Base-by-base conservation (phyloP, 2,888 invertebrate species). In the Flexamia atlantica region DNA sequence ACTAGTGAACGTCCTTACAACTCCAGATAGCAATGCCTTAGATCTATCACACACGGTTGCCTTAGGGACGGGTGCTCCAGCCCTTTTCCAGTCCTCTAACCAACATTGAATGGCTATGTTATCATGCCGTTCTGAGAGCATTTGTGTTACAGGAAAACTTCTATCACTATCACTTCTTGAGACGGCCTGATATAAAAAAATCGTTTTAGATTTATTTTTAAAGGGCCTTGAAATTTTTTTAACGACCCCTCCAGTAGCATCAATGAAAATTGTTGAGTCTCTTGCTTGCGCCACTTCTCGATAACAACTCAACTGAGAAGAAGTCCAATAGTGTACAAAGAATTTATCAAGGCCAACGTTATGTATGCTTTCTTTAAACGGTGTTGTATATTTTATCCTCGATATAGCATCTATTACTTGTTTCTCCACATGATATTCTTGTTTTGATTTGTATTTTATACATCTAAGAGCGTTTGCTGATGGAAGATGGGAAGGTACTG, bases 321-420 rank as follows among this genome's bases (percentile, higher is more conserved):
- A 40, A 0, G 81, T 81, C 81, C 81, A 81, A 40, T 81, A 81
- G 17, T 68, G 36, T 42, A 81, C 81, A 81, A 81, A 68, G 17
- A 68, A 81, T 25, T 42, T 64, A 23, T 81, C 81, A 42, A 81
- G 23, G 10, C 81, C 68, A 25, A 68, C 46, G 36, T 81, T 46
- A 12, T 81, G 68, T 23, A 81, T 64, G 12, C 36, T 23, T 40
- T 81, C 40, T 14, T 68, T 64, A 25, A 68, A 81, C 17, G 68
- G 68, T 1, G 46, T 81, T 0, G 81, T 68, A 42, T 68, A 81
- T 23, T 81, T 81, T 17, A 68, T n/a, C 9, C 17, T 68, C 17
- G n/a, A 42, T 25, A 81, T 68, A 17, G 64, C 64, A 42, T 81
- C 81, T n/a, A 68, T 81, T 1, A 81, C 40, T n/a, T 42, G 25